phyloP scores from a whole-genome alignment of 2,797 vertebrate genomes.

The Chrosomus eos region DNA sequence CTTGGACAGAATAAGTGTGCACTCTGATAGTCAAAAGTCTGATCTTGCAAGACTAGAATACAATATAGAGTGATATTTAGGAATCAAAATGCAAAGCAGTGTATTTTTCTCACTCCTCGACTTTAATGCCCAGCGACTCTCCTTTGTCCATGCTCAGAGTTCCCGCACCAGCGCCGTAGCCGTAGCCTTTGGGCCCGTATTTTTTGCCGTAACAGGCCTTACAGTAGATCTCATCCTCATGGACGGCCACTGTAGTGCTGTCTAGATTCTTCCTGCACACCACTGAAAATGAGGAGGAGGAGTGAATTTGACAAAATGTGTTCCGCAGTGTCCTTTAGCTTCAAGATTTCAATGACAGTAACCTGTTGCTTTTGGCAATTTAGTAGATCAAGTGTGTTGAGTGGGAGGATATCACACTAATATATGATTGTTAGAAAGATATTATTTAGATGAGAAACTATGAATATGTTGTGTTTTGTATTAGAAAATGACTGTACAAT shows the following conservation, averaged over 20 bases:
- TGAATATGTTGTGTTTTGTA: not conserved
- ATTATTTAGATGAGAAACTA: not conserved
- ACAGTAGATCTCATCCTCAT: conserved; percentile 96
- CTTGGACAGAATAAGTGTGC: not conserved
- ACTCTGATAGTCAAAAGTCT: not conserved
- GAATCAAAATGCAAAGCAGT: not conserved
- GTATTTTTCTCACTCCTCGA: conserved; percentile 81
- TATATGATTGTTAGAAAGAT: not conserved
- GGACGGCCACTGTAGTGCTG: conserved; percentile 94
- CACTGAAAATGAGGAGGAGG: conserved; percentile 74
- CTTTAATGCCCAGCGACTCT: conserved; percentile 88
- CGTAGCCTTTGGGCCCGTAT: conserved; percentile 96
- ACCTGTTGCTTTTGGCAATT: not conserved
- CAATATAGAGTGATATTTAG: not conserved
- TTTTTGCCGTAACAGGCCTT: conserved; percentile 97
- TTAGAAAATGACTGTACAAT: not conserved
- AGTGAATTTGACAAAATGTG: not conserved
- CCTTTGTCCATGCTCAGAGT: conserved; percentile 92
- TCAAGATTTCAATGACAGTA: not conserved
- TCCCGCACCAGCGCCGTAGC: conserved; percentile 92
- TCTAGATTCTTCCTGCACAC: conserved; percentile 95
- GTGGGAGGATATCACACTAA: not conserved
- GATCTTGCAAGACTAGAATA: too few relatives aligned
- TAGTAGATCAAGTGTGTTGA: not conserved
- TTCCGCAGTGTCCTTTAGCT: not conserved